A percentile compares a stretch with the other conserved stretches of the same genome.
These are phyloP conservation scores for Danio albolineatus DNA, from an alignment of 2,797 vertebrate genomes.

Conservation along the genomic window DNA sequence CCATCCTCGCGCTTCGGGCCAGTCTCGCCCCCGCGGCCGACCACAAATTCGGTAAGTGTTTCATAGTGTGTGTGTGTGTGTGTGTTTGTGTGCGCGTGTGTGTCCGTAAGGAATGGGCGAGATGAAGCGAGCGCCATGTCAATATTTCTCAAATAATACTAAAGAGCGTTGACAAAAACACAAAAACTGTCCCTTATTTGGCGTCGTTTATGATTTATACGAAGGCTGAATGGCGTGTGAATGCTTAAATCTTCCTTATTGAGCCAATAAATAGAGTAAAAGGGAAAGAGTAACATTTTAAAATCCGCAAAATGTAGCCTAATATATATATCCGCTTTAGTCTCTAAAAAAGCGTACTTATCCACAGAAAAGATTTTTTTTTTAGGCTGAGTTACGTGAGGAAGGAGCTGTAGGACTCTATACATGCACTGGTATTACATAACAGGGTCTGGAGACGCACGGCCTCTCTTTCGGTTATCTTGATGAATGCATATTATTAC, in stretches of 20 bases:
- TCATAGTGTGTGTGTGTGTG: background rate
- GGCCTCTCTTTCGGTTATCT: conserved; percentile 14
- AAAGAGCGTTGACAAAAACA: background rate
- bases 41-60: conserved; percentile 69
- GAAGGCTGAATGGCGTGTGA: background rate
- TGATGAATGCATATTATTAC: background rate
- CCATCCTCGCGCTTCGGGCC: conserved; percentile 51
- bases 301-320: background rate
- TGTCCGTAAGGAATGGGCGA: conserved; percentile 17
- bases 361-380: background rate
- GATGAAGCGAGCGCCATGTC: conserved; percentile 10
- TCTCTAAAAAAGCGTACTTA: background rate
- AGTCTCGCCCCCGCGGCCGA: conserved; percentile 56
- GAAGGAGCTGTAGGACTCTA: background rate
- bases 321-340: background rate
- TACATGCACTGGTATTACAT: conserved; percentile 26
- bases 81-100: background rate
- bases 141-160: background rate
- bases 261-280: background rate
- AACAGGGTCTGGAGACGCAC: conserved; percentile 13
- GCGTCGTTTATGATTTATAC: background rate
- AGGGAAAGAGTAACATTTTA: background rate
- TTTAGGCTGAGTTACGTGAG: background rate
- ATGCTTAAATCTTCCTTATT: background rate
- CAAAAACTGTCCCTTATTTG: background rate